phyloP scores from a whole-genome alignment of 2,888 invertebrate genomes.

The Cataglyphis albicans region DNA sequence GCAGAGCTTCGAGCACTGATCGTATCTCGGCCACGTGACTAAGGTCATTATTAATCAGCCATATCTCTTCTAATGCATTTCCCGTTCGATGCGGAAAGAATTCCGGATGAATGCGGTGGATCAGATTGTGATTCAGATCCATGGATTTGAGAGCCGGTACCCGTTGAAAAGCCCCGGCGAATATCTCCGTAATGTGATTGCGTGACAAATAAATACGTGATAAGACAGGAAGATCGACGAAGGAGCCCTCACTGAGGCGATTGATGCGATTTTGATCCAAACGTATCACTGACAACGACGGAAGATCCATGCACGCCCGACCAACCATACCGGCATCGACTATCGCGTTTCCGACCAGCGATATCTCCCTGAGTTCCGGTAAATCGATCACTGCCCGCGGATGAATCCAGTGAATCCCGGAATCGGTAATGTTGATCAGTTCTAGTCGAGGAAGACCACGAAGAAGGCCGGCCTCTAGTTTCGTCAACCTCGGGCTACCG shows the following conservation, averaged over 20 bases:
- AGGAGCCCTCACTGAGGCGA: constrained; percentile 91
- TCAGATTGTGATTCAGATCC: constrained; percentile 92
- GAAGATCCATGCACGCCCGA: constrained; percentile 91
- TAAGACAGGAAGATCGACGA: constrained; percentile 92
- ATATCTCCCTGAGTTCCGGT: constrained; percentile 90
- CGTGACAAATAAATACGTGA: constrained; percentile 90
- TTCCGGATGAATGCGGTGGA: constrained; percentile 93
- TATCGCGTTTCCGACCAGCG: constrained; percentile 91
- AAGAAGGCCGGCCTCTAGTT: constrained; percentile 91
- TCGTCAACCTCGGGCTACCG: constrained; percentile 89
- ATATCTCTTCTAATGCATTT: constrained; percentile 92
- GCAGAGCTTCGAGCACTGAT: constrained; percentile 92
- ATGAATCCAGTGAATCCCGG: constrained; percentile 92
- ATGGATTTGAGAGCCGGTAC: constrained; percentile 91
- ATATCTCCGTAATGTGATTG: constrained; percentile 92
- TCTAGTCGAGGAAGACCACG: constrained; percentile 90
- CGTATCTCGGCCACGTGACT: constrained; percentile 91
- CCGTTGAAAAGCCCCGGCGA: constrained; percentile 93
- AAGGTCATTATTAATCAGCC: constrained; percentile 92
- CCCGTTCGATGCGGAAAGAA: constrained; percentile 92
- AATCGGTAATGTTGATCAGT: constrained; percentile 91
- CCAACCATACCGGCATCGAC: constrained; percentile 94
- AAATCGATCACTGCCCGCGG: constrained; percentile 91
- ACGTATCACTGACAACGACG: constrained; percentile 90
- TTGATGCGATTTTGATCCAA: constrained; percentile 91